Percentiles rank a stretch among this genome's conserved stretches.
Conservation (phyloP, 2,888 invertebrate species). For the Hirtodrosophila alboralis region DNA sequence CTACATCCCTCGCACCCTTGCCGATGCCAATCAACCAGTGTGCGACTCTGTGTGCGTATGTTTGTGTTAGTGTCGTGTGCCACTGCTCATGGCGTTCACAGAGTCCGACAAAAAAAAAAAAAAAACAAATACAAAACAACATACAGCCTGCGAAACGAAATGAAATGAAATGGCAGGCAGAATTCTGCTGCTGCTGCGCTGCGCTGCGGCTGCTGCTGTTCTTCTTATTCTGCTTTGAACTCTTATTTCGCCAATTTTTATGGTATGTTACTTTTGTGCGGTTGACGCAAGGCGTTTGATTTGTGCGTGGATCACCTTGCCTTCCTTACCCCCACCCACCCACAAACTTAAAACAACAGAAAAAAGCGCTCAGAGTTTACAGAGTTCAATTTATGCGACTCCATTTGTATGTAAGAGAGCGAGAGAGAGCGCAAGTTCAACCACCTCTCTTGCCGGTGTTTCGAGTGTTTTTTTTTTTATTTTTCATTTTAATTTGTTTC, state of each 20-base stretch:
- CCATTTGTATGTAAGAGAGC: background rate
- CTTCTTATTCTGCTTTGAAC: conserved; percentile 20
- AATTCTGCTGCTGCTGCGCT: conserved; percentile 18
- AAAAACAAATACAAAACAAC: conserved; percentile 37
- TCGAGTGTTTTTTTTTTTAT: conserved; percentile 2
- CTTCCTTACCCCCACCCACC: conserved; percentile 1
- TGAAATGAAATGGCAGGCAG: conserved; percentile 66
- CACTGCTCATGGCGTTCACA: conserved; percentile 64
- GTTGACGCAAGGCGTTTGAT: conserved; percentile 12
- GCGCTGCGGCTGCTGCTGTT: conserved; percentile 10
- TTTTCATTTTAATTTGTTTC: conserved; percentile 4
- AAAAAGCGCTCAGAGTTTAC: conserved; percentile 10
- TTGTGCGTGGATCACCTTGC: conserved; percentile 29
- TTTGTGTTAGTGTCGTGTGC: conserved; percentile 63
- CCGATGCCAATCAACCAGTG: conserved; percentile 34
- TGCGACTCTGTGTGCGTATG: conserved; percentile 21
- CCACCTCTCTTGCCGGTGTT: conserved; percentile 13
- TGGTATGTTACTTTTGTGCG: conserved; percentile 48
- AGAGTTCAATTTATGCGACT: conserved; percentile 3
- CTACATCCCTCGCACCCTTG: conserved; percentile 11
- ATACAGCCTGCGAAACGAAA: conserved; percentile 64
- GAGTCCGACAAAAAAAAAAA: conserved; percentile 48
- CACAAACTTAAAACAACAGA: background rate
- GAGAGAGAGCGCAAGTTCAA: conserved; percentile 20
- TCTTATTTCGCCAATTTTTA: conserved; percentile 50